phyloP scores from a whole-genome alignment of 2,888 invertebrate species.

The Drosophila longiperda region DNA sequence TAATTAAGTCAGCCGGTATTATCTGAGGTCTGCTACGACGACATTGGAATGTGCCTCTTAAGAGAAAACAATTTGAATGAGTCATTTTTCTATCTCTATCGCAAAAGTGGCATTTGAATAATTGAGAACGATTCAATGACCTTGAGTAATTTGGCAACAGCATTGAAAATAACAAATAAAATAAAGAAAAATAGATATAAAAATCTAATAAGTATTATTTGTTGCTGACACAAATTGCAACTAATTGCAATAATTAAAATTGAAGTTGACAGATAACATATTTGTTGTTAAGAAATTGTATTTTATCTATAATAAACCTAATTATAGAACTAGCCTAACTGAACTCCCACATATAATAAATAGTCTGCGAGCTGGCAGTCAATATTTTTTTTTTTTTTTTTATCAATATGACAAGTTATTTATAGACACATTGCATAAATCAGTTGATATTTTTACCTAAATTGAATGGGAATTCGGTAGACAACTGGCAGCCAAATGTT shows the following conservation, averaged over 20 bases:
- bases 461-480: conserved; percentile 24
- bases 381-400: no score
- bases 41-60: conserved; percentile 48
- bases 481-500: conserved; percentile 48
- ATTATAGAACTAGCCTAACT: conserved; percentile 9
- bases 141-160: conserved; percentile 53
- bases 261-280: not conserved
- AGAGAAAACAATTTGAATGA: conserved; percentile 25
- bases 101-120: conserved; percentile 11
- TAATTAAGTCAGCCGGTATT: conserved; percentile 32
- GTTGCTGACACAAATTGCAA: conserved; percentile 14
- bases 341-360: conserved; percentile 10
- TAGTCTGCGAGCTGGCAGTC: conserved; percentile 16
- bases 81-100: conserved; percentile 24
- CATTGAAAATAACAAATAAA: conserved; percentile 14
- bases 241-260: conserved; percentile 8
- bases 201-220: not conserved
- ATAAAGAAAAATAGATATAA: not conserved
- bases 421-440: conserved; percentile 29
- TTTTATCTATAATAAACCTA: not conserved
- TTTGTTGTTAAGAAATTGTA: not conserved
- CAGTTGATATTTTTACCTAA: conserved; percentile 7
- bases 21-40: conserved; percentile 17
- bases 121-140: conserved; percentile 29
- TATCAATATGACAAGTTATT: conserved; percentile 53